Evolutionary conservation across 2,888 invertebrate genomes (phyloP), one percentile per base, ranked within the genome.

Genomic region (Agonopterix heracliana): DNA sequence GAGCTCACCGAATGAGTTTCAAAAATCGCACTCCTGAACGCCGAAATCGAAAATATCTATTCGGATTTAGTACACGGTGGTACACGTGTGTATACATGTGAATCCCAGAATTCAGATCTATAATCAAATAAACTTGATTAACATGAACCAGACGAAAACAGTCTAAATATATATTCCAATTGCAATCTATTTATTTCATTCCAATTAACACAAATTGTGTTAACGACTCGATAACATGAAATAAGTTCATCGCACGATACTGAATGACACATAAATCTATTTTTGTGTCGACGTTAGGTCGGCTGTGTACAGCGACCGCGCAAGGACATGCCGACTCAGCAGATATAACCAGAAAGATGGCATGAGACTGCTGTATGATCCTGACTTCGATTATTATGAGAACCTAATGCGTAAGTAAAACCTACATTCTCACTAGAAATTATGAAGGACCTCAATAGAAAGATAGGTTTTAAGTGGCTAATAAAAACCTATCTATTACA

Each of bases 351-450:
- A 96, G 81, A 92, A 94, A 66, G 95, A 96, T 72, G 95, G 96
- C 42, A 95, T 96, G 91, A 90, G 96, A 54, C 93, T 96, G 49
- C 94, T 96, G 58, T 96, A 96, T 73, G 96, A 97, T 76, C 95
- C 95, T 2, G 96, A 96, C 79, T 96, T 95, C 77, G 96, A 97
- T 84, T 97, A 96, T 81, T 97, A 96, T 71, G 96, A 97, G 83
- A 96, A 96, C 84, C 90, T 96, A 47, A 96, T 96, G 95, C 94
- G 96, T 96, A 89, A 93, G 95, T 92, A 38, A 38, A 9, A 38
- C 10, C n/a, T n/a, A 38, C 38, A 13, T 42, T 42, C 17, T 13
- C 42, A 11, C n/a, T 11, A 12, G 4, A 26, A 26, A 11, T 17
- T 9, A 11, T 26, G 44, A 8, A 44, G 34, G 34, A n/a, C 11